These are phyloP conservation scores for Muntiacus reevesi DNA, from an alignment of 2,113 vertebrate genomes.

Conservation along the genomic window DNA sequence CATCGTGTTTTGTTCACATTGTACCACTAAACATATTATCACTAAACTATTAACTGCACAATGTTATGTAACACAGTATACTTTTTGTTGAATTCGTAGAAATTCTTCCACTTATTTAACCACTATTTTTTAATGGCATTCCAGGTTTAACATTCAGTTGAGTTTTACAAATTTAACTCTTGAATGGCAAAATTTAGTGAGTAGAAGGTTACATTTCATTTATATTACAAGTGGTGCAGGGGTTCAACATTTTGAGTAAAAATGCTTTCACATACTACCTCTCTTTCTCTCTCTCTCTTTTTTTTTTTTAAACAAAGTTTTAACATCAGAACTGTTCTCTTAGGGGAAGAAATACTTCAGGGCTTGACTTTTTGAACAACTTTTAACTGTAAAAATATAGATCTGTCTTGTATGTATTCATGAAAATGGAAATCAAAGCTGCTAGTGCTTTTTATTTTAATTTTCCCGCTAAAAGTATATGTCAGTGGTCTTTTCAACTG, in stretches of 20 bases:
- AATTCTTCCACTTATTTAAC: conserved; percentile 65
- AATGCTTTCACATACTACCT: conserved; percentile 85
- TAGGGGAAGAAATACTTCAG: conserved; percentile 74
- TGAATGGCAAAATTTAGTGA: conserved; percentile 49
- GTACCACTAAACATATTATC: conserved; percentile 36
- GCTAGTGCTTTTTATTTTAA: conserved; percentile 74
- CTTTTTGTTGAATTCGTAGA: conserved; percentile 66
- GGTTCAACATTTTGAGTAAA: conserved; percentile 75
- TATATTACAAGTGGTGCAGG: conserved; percentile 72
- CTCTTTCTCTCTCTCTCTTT: conserved; percentile 64
- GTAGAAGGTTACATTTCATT: conserved; percentile 69
- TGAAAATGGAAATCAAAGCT: conserved; percentile 69
- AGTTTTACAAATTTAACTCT: conserved; percentile 25
- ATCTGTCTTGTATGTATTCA: conserved; percentile 50
- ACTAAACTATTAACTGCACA: conserved; percentile 53
- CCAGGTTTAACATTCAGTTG: neutral
- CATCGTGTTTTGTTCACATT: conserved; percentile 36
- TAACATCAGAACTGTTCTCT: conserved; percentile 73
- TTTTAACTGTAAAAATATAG: conserved; percentile 75
- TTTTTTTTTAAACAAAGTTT: conserved; percentile 68
- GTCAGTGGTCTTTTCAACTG: conserved; percentile 66
- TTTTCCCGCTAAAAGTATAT: conserved; percentile 46
- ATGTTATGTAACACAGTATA: conserved; percentile 57
- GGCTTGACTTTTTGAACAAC: conserved; percentile 80
- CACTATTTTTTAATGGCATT: conserved; percentile 55